phyloP scores from a whole-genome alignment of 2,888 invertebrate species.

The Aproaerema taeniolella region DNA sequence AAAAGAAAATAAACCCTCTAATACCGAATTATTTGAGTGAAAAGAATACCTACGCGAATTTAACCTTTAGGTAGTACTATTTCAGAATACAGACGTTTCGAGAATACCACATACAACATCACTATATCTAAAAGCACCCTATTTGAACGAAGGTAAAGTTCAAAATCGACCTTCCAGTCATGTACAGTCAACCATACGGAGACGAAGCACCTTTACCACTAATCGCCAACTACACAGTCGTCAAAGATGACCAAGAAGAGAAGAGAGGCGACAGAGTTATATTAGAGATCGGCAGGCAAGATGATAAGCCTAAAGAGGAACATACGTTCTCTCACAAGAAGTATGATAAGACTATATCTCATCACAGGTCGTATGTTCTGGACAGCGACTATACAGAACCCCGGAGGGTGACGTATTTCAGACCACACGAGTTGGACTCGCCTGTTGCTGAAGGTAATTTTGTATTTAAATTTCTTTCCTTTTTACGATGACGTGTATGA shows the following conservation, averaged over 20 bases:
- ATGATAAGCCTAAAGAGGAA: conserved; percentile 63
- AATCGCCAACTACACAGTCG: conserved; percentile 56
- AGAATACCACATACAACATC: too few species aligned
- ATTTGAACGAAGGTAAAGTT: too few species aligned
- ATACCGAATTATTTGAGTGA: too few species aligned
- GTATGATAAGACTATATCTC: conserved; percentile 70
- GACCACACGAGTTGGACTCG: conserved; percentile 58
- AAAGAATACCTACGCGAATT: too few species aligned
- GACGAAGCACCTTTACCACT: conserved; percentile 60
- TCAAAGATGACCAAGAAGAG: conserved; percentile 50
- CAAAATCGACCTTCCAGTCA: too few species aligned
- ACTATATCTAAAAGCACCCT: too few species aligned
- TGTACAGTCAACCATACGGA: conserved; percentile 58
- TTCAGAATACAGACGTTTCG: too few species aligned
- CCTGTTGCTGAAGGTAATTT: conserved; percentile 40
- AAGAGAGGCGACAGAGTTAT: conserved; percentile 59
- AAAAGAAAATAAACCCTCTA: too few species aligned
- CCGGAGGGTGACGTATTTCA: conserved; percentile 47
- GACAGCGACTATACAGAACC: conserved; percentile 62
- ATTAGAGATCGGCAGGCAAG: conserved; percentile 69
- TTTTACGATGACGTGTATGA: too few species aligned
- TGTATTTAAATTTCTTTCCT: neutral
- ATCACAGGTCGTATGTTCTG: conserved; percentile 63
- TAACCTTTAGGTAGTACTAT: too few species aligned
- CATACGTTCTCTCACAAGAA: conserved; percentile 71